A percentile compares a stretch with the other conserved stretches of the same genome.
Conservation (phyloP, 2,888 invertebrate genomes). For the Augiades crinisus region DNA sequence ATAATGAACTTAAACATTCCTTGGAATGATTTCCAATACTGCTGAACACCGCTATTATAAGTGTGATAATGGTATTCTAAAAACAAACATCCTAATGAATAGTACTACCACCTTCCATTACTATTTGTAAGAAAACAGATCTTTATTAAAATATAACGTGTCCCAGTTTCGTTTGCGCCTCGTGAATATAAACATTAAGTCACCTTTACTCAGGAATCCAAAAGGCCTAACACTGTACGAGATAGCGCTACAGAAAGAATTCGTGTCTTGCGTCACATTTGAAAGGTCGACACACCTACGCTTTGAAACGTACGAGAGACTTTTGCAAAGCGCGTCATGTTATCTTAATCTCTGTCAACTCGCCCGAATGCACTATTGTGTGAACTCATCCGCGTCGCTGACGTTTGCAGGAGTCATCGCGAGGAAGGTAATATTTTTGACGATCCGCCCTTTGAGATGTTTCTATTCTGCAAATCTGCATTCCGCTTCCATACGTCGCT, state of each 20-base stretch:
- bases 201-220: slow-evolving; percentile 1
- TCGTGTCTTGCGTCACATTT: slow-evolving; percentile 36
- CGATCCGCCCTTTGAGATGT: slow-evolving; percentile 50
- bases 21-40: no score
- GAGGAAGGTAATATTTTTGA: slow-evolving; percentile 49
- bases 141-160: not conserved
- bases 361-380: slow-evolving; percentile 53
- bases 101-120: not conserved
- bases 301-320: slow-evolving; percentile 48
- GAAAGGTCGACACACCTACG: slow-evolving; percentile 48
- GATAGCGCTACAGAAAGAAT: slow-evolving; percentile 17
- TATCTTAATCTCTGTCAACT: slow-evolving; percentile 68
- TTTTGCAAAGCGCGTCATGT: slow-evolving; percentile 52
- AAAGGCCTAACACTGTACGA: not conserved
- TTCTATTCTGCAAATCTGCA: slow-evolving; percentile 14
- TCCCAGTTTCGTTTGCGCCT: not conserved
- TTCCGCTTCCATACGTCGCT: slow-evolving; percentile 18
- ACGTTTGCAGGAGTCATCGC: slow-evolving; percentile 41
- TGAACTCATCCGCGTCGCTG: slow-evolving; percentile 51
- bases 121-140: not conserved
- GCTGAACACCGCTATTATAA: no score
- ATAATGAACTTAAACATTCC: no score
- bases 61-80: no score
- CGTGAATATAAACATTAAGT: slow-evolving; percentile 9
- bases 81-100: no score